Base-by-base conservation (phyloP, 2,797 vertebrate genomes). In the Peromyscus eremicus region DNA sequence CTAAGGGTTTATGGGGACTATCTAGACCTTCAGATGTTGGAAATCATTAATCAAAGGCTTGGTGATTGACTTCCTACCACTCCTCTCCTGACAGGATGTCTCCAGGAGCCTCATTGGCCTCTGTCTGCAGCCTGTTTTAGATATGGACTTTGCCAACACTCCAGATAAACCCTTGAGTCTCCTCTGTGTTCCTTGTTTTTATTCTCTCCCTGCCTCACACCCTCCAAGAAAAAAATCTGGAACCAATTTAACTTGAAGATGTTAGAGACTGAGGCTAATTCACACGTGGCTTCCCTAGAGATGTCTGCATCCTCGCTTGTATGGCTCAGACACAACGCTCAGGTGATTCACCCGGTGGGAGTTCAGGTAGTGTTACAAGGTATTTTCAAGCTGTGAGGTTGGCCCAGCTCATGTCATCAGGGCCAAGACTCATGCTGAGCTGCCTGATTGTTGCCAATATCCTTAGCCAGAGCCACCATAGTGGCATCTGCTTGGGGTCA, bases 201-300 rank as follows among this genome's bases (percentile, higher is more conserved):
- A 37, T 73, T 43, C 29, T 68, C 75, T 89, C 37, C 19, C 34
- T 92, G 60, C 49, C n/a, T 94, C 75, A 70, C 13, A 37, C 57
- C 66, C 43, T 92, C 79, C 29, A 79, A 90, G 91, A 23, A 75
- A 92, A 89, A 62, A 66, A 57, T 64, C 79, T 89, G 73, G 71
- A 79, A 52, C 60, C 64, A 52, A 82, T 80, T 95, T 57, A 80
- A 75, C 43, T 75, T 29, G 17, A 76, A 90, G 92, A 88, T 40
- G 85, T 83, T 60, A 19, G n/a, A 1, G 21, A 70, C 23, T 34
- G 52, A 91, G 62, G 68, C 43, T 8, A 75, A 76, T 25, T 87
- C 70, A 32, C 71, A 55, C 19, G 17, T 88, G 77, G 40, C 34
- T 88, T 71, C 89, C 40, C 86, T 23, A 11, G 81, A 71, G 60